phyloP scores from a whole-genome alignment of 2,113 vertebrate genomes.

The Raja brachyura region DNA sequence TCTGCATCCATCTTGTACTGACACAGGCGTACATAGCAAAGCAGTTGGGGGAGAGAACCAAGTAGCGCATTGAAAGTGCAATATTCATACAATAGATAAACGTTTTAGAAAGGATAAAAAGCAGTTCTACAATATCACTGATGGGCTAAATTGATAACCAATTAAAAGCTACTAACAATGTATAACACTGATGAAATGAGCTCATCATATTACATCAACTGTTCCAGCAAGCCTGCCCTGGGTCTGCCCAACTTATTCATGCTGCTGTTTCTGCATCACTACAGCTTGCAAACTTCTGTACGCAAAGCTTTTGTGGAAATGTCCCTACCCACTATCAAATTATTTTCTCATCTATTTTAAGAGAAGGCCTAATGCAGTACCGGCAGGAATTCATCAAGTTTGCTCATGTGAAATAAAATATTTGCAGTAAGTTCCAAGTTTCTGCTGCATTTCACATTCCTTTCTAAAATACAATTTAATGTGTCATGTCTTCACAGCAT shows the following conservation, averaged over 20 bases:
- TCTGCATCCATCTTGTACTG: neutral
- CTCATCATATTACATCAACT: constrained; percentile 3
- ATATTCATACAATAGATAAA: neutral
- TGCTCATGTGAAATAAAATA: neutral
- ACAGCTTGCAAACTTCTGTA: neutral
- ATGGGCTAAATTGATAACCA: neutral
- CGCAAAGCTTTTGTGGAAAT: neutral
- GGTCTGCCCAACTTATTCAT: neutral
- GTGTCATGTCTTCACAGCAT: neutral
- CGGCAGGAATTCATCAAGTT: neutral
- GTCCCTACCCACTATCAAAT: neutral
- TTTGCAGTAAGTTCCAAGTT: neutral
- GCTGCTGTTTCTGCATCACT: neutral
- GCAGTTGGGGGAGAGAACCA: neutral
- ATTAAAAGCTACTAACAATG: neutral
- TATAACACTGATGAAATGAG: neutral
- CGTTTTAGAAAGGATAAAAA: neutral
- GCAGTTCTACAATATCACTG: neutral
- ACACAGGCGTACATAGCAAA: neutral
- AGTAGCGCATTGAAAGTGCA: neutral
- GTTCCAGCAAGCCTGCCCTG: neutral
- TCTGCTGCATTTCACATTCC: neutral
- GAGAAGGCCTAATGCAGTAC: neutral
- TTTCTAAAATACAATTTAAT: constrained; percentile 2
- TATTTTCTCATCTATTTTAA: neutral